Conservation (phyloP, 2,888 invertebrate species). For the Sceliomorpha sp. region DNA sequence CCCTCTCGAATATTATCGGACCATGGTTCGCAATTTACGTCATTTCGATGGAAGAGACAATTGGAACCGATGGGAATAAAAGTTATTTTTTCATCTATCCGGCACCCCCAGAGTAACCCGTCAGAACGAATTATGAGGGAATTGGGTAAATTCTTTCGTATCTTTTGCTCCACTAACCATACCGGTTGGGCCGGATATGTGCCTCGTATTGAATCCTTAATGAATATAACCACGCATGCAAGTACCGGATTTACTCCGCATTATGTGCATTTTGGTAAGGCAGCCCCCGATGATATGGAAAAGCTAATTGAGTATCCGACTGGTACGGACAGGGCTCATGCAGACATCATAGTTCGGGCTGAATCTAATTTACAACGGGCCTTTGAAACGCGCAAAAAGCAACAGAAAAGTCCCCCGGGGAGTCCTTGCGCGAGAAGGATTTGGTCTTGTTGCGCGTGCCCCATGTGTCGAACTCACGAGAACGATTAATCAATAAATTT, state of each 20-base stretch:
- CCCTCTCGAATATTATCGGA: too few relatives aligned
- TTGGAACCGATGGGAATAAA: background rate
- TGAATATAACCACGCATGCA: background rate
- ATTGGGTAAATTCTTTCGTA: too few relatives aligned
- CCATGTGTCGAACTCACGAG: constrained; percentile 12
- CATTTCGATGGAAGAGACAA: background rate
- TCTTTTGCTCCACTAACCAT: background rate
- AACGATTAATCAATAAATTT: constrained; percentile 14
- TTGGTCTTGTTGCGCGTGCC: constrained; percentile 16
- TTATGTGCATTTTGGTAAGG: background rate
- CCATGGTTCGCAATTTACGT: background rate
- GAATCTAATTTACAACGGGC: background rate
- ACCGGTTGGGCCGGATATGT: background rate
- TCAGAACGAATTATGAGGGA: too few relatives aligned
- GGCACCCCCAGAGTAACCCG: too few relatives aligned
- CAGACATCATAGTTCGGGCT: background rate
- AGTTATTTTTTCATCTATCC: background rate
- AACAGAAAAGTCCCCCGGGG: too few relatives aligned
- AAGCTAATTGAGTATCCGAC: background rate
- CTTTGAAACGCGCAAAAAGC: too few relatives aligned
- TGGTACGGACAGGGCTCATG: background rate
- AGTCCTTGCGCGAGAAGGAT: constrained; percentile 1
- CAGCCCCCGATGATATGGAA: background rate
- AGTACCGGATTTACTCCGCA: background rate
- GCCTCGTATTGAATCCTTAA: background rate